Evolutionary conservation across 2,888 invertebrate genomes (phyloP), one percentile per base, ranked within the genome.

Genomic region (Chymomyza caudatula): DNA sequence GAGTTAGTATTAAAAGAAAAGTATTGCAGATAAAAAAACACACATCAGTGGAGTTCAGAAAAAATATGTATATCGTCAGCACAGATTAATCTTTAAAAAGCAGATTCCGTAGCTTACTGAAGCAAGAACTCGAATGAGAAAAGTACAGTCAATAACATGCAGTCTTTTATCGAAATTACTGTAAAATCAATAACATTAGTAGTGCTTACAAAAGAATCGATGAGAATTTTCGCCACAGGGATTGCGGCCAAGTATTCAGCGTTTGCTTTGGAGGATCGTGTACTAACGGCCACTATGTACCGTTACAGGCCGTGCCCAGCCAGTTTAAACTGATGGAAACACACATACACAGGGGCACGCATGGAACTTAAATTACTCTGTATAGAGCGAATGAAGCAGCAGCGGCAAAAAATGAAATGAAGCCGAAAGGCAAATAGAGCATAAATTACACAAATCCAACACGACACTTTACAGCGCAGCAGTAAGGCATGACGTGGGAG

Each of bases 401-500:
- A 59, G 69, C 68, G 52, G 47, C 60, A 80, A 85, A 82, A 85
- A 81, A 79, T 83, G 77, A 81, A 85, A 80, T 85, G 85, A 81
- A 81, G 80, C 81, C 84, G 73, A 82, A 82, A 80, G 73, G 86
- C 86, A 82, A 82, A 82, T 86, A 84, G 86, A 80, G 84, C 86
- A 82, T 86, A 82, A 82, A 82, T 86, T 82, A 82, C 82, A 85
- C 74, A 82, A 82, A 84, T 80, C 86, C 86, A 84, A 78, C 76
- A 80, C 76, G 84, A 84, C 84, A 84, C 77, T 79, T 83, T 79
- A 43, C 69, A 68, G 71, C 71, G 66, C 63, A 4, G 57, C 19
- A 4, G 47, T 19, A 19, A 47, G 11, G 51, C 51, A 11, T 13
- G 17, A 8, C 19, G n/a, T 11, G 29, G 2, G 29, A 11, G 11